Evolutionary conservation across 2,797 vertebrate species (phyloP), one percentile per base, ranked within the genome.

Genomic region (Thripadectes ignobilis): DNA sequence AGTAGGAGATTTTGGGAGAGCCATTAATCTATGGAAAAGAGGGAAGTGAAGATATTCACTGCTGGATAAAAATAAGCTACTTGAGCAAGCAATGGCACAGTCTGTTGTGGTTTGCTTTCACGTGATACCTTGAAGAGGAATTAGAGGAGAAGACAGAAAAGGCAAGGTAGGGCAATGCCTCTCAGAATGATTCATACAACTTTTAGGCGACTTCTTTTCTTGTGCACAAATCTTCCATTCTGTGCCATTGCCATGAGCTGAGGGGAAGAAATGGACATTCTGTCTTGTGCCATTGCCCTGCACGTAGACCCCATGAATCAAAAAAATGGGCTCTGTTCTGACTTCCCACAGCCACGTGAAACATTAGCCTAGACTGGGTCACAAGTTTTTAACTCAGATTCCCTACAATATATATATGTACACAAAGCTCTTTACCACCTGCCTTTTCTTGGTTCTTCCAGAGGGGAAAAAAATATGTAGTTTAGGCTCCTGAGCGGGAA

Each of bases 21-120:
- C 38, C 83, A 97, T 96, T 10, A 72, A 93, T 95, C 94, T 87
- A 14, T 90, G 11, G 63, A 92, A 86, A 97, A 97, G 76, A 55
- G 54, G 95, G 97, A 97, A 97, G 97, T 96, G 88, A 91, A 91
- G 96, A 83, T 91, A 80, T 95, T 93, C 67, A 52, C 62, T 92
- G 81, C 77, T 78, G 58, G 93, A 87, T 92, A 97, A 97, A 97
- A 97, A 97, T 97, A 97, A 95, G 90, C 32, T 10, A 72, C 93
- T 97, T 97, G 94, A 96, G 97, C 96, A 97, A 97, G 97, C 19
- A 1, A 91, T 85, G 89, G 93, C 95, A 94, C 76, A 96, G 96
- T 30, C 96, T 95, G 83, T 61, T 97, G 96, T 92, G 92, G 97
- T 96, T 96, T 97, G 87, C 67, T 57, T 95, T 91, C 96, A 96